Percentiles rank a stretch among this genome's conserved stretches.
Conservation (phyloP, 2,113 vertebrate genomes). For the Hirundichthys speculiger region DNA sequence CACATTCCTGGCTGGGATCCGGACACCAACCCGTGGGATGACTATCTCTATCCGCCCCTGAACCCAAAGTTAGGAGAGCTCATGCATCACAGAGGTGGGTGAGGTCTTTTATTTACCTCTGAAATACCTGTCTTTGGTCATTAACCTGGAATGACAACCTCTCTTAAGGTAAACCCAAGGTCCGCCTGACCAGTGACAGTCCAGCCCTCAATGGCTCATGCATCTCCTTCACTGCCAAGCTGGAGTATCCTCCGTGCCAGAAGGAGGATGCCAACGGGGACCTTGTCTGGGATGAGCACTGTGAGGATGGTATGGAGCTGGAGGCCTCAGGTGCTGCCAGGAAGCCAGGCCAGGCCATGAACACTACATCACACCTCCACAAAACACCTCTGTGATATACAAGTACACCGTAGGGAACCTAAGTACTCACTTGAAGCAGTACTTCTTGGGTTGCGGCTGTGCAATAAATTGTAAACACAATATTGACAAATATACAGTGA, state of each 20-base stretch:
- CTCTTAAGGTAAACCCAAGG: slow-evolving; percentile 75
- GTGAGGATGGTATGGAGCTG: slow-evolving; percentile 83
- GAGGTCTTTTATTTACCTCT: background rate
- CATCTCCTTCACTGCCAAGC: slow-evolving; percentile 86
- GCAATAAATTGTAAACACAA: too few species aligned
- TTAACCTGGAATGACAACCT: background rate
- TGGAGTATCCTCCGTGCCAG: slow-evolving; percentile 89
- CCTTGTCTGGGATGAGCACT: slow-evolving; percentile 86
- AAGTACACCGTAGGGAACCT: background rate
- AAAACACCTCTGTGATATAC: background rate
- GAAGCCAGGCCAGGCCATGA: slow-evolving; percentile 31
- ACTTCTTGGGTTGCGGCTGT: too few species aligned
- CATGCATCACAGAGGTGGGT: slow-evolving; percentile 58
- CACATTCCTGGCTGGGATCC: slow-evolving; percentile 76
- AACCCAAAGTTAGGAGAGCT: slow-evolving; percentile 75
- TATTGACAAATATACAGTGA: background rate
- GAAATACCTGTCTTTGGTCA: background rate
- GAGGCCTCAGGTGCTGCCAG: slow-evolving; percentile 72
- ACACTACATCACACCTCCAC: background rate
- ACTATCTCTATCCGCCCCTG: slow-evolving; percentile 88
- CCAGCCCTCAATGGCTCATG: slow-evolving; percentile 90
- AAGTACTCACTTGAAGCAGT: too few species aligned
- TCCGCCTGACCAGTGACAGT: slow-evolving; percentile 87
- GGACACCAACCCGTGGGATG: slow-evolving; percentile 89
- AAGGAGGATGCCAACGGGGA: slow-evolving; percentile 84